Conservation (phyloP, 2,888 invertebrate species). For the Hydrotaea diabolus region DNA sequence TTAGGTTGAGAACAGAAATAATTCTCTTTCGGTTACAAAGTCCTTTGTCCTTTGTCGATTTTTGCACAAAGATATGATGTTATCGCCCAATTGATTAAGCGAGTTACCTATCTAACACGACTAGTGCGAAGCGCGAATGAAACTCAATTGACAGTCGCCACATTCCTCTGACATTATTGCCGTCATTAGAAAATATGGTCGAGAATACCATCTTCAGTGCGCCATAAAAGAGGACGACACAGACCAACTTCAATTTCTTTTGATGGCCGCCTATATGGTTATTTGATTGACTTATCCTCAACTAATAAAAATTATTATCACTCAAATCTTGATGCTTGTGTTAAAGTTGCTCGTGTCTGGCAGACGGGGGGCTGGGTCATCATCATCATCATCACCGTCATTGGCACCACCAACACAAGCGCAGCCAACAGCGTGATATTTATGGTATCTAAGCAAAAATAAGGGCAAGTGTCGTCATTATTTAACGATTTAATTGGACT, state of each 20-base stretch:
- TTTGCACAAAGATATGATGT: no score
- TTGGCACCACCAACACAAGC: not conserved
- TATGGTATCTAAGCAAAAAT: slow-evolving; percentile 29
- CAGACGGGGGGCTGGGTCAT: not conserved
- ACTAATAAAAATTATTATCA: slow-evolving; percentile 42
- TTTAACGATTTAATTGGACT: slow-evolving; percentile 54
- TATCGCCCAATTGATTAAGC: no score
- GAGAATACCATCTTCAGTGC: slow-evolving; percentile 36
- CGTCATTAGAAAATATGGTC: slow-evolving; percentile 16
- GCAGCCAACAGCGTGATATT: not conserved
- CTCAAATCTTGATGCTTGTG: slow-evolving; percentile 23
- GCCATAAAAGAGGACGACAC: slow-evolving; percentile 20
- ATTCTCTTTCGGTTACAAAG: no score
- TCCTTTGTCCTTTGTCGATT: no score
- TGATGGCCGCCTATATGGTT: slow-evolving; percentile 35
- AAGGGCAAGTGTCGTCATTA: slow-evolving; percentile 33
- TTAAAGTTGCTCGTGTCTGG: not conserved
- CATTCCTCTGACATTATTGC: slow-evolving; percentile 21
- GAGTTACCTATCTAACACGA: not conserved
- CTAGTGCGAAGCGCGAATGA: slow-evolving; percentile 6
- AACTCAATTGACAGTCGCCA: slow-evolving; percentile 5
- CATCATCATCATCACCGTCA: not conserved
- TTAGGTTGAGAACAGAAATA: no score
- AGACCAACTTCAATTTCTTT: slow-evolving; percentile 40
- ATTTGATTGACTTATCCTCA: slow-evolving; percentile 49